phyloP scores from a whole-genome alignment of 2,888 invertebrate genomes.

The Sussaba pulchella region DNA sequence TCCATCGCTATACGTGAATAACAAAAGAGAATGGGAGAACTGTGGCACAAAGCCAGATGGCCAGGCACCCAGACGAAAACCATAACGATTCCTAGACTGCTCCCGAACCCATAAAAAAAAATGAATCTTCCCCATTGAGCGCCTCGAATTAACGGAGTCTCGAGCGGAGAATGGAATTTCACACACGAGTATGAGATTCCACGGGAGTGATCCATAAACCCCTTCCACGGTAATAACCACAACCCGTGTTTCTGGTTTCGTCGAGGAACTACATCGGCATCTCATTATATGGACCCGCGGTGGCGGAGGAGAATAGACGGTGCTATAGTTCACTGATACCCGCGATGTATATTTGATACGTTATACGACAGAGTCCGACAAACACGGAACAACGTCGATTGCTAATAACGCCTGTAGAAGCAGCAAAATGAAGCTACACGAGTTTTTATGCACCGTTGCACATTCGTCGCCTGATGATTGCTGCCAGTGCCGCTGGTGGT shows the following conservation, averaged over 20 bases:
- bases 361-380: neutral
- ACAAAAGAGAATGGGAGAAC: too few relatives aligned
- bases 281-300: slow-evolving; percentile 47
- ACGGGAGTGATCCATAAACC: slow-evolving; percentile 22
- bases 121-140: too few relatives aligned
- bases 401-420: too few relatives aligned
- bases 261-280: slow-evolving; percentile 50
- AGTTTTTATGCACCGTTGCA: slow-evolving; percentile 48
- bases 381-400: neutral
- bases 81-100: too few relatives aligned
- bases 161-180: too few relatives aligned
- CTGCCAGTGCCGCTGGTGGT: neutral
- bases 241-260: too few relatives aligned
- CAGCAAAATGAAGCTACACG: neutral
- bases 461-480: neutral
- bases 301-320: slow-evolving; percentile 26
- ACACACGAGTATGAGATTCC: neutral
- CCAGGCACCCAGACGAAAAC: too few relatives aligned
- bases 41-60: too few relatives aligned
- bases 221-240: neutral
- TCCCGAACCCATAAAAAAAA: too few relatives aligned
- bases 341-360: slow-evolving; percentile 6
- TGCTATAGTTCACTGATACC: neutral
- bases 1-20: too few relatives aligned
- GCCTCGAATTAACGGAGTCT: neutral